These are phyloP conservation scores for Anaspis maculata DNA, from an alignment of 2,888 invertebrate genomes.

Conservation along the genomic window DNA sequence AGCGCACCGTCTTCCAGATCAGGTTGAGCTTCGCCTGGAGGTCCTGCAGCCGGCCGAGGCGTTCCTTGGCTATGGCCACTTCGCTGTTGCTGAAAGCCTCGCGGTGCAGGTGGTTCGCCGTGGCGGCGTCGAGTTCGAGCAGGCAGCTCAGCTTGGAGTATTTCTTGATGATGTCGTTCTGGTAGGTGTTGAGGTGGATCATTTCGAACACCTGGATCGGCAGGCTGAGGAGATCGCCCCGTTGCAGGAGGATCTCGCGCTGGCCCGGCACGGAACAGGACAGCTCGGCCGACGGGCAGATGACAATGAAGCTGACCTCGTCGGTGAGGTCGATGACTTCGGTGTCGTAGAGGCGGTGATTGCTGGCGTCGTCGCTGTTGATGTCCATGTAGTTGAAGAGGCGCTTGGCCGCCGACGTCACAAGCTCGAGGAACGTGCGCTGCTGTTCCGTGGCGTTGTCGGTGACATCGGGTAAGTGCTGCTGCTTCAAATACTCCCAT, in stretches of 20 bases:
- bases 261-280: constrained; percentile 88
- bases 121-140: constrained; percentile 81
- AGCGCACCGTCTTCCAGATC: constrained; percentile 90
- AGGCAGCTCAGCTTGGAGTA: constrained; percentile 91
- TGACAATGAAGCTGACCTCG: constrained; percentile 85
- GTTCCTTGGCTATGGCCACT: constrained; percentile 76
- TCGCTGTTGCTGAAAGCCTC: constrained; percentile 92
- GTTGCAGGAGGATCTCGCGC: constrained; percentile 73
- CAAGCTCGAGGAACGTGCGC: constrained; percentile 68
- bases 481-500: constrained; percentile 81
- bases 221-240: constrained; percentile 77
- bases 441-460: constrained; percentile 65
- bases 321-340: constrained; percentile 89
- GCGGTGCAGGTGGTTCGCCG: constrained; percentile 87
- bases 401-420: constrained; percentile 64
- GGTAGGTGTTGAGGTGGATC: constrained; percentile 94
- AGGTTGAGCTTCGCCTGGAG: constrained; percentile 78
- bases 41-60: constrained; percentile 72
- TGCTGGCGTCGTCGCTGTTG: constrained; percentile 56
- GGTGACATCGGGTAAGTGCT: constrained; percentile 43
- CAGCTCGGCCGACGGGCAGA: constrained; percentile 86
- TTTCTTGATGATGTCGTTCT: constrained; percentile 78
- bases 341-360: constrained; percentile 81
- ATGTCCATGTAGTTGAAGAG: constrained; percentile 78
- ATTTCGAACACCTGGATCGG: constrained; percentile 83